Conservation (phyloP, 2,113 vertebrate genomes). For the Neoarius graeffei region DNA sequence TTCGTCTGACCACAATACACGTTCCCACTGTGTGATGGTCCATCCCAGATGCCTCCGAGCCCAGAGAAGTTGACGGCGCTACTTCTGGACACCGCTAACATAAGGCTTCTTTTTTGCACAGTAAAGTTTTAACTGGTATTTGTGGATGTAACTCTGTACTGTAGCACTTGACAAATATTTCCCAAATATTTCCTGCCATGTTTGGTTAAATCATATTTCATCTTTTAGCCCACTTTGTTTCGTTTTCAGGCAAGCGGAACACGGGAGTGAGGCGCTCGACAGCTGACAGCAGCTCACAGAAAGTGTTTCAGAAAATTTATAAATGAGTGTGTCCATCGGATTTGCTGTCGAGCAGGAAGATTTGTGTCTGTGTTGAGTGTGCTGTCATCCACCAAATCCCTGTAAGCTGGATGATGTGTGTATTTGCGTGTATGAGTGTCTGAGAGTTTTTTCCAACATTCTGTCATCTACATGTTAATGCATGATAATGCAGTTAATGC, state of each 20-base stretch:
- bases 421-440: constrained; percentile 32
- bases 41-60: no score
- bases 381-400: constrained; percentile 73
- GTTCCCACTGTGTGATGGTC: no score
- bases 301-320: background rate
- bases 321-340: constrained; percentile 45
- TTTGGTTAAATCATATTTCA: background rate
- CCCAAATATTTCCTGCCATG: no score
- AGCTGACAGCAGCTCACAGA: background rate
- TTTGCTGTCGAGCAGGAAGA: constrained; percentile 61
- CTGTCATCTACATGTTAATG: constrained; percentile 16
- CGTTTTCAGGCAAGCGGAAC: background rate
- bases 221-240: background rate
- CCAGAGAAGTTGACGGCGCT: no score
- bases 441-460: constrained; percentile 20
- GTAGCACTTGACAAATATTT: no score
- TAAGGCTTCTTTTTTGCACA: no score
- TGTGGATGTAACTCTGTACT: no score
- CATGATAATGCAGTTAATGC: background rate
- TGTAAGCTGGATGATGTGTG: constrained; percentile 58
- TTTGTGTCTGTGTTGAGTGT: constrained; percentile 69
- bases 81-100: no score
- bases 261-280: background rate
- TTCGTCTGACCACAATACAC: no score
- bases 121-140: no score